Evolutionary conservation across 2,113 vertebrate species (phyloP), one percentile per base, ranked within the genome.

Genomic region (Beaufortia kweichowensis): DNA sequence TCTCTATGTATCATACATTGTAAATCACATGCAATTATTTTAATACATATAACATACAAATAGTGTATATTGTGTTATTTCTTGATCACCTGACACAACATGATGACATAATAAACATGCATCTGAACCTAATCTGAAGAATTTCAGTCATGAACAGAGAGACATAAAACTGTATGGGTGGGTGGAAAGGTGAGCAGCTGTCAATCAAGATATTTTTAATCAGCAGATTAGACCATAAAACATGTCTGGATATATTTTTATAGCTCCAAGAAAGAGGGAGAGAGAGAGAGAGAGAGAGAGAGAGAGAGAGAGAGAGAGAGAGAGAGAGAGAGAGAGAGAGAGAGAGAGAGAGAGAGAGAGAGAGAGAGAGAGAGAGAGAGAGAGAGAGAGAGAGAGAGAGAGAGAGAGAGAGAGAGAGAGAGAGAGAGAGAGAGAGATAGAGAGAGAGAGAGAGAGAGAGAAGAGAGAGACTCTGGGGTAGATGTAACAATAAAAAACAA

Each of bases 401-500:
- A 39, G 35, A 7, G 35, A 39, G 21, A 39, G 59, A 56, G n/a
- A 77, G n/a, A n/a, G n/a, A n/a, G n/a, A n/a, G n/a, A n/a, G n/a
- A 35, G 24, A 67, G 19, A 39, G 35, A 7, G 35, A 39, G 21
- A 39, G 59, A 56, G n/a, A 77, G n/a, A n/a, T n/a, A n/a, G n/a
- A n/a, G n/a, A n/a, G n/a, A 33, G 56, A 53, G 19, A 76, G n/a
- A 57, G 41, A 28, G 46, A 19, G 33, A 28, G 23, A 66, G n/a
- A 61, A n/a, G 9, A 59, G 11, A 33, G 9, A 23, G 41, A 63
- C 63, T 33, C 60, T 69, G 17, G 60, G 59, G 41, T 4, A 64
- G 50, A 33, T 35, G 46, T 2, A 80, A 72, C 41, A 71, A 75
- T 67, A 72, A 72, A 80, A 64, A 67, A 33, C 0, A 6, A 62